Conservation (phyloP, 1,140 invertebrate genomes). For the Papilio machaon region DNA sequence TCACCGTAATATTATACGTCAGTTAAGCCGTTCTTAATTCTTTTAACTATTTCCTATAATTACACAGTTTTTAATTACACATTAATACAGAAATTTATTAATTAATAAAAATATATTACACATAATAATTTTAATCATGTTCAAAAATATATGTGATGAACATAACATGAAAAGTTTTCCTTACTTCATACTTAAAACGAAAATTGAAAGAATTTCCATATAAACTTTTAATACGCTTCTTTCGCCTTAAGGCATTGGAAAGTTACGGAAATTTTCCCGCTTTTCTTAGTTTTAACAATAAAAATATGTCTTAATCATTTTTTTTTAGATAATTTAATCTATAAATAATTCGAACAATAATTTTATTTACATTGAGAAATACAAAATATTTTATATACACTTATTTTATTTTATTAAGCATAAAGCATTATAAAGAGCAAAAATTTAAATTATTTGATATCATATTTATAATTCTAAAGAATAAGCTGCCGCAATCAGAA, state of each 20-base stretch:
- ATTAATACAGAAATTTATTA: too few relatives aligned
- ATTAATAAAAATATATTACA: background rate
- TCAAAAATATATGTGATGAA: background rate
- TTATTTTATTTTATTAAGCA: background rate
- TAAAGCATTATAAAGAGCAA: constrained; percentile 1
- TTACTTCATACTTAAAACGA: constrained; percentile 8
- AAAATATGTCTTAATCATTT: background rate
- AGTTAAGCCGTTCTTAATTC: too few relatives aligned
- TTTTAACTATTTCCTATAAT: too few relatives aligned
- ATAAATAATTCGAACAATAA: background rate
- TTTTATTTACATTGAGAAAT: background rate
- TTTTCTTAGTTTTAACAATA: background rate
- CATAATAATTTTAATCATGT: background rate
- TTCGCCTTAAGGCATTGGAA: background rate
- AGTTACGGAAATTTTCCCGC: background rate
- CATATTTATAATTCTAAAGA: background rate
- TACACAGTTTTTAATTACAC: too few relatives aligned
- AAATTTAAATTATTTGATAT: constrained; percentile 3
- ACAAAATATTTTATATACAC: background rate
- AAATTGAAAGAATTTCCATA: constrained; percentile 24
- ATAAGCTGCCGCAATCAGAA: background rate
- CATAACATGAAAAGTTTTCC: background rate
- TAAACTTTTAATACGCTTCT: constrained; percentile 15
- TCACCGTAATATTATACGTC: too few relatives aligned
- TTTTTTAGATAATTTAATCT: background rate